phyloP scores from a whole-genome alignment of 2,113 vertebrate genomes.

The Steatornis caripensis region DNA sequence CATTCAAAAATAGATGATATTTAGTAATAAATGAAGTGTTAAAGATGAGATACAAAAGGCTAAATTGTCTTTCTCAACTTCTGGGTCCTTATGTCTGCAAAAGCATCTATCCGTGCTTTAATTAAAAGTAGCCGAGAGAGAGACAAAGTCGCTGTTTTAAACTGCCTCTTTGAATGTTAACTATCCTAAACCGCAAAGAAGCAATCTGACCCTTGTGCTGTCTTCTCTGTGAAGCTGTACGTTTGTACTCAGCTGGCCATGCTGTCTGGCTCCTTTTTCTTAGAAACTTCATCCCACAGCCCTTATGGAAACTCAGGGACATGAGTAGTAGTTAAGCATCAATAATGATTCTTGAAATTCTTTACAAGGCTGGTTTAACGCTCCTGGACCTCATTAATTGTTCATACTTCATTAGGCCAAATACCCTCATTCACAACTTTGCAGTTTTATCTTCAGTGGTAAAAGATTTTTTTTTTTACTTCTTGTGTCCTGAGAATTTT shows the following conservation, averaged over 20 bases:
- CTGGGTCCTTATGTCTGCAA: neutral
- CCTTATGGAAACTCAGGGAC: neutral
- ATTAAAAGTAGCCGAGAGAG: neutral
- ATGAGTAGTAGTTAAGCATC: neutral
- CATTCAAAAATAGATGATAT: constrained; percentile 42
- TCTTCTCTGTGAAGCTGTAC: neutral
- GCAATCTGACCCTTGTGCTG: neutral
- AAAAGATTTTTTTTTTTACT: neutral
- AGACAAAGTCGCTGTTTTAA: neutral
- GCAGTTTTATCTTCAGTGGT: neutral
- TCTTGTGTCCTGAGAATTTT: neutral
- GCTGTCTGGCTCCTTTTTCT: neutral
- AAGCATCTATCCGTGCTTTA: neutral
- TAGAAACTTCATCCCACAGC: neutral
- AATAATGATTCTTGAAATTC: constrained; percentile 17
- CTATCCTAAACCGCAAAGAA: neutral
- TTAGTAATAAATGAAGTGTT: constrained; percentile 67
- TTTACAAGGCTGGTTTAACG: neutral
- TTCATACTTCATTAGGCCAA: constrained; percentile 13
- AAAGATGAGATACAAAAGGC: constrained; percentile 33
- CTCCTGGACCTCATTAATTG: constrained; percentile 8
- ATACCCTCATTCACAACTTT: neutral
- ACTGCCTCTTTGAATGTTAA: neutral
- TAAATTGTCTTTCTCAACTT: constrained; percentile 28
- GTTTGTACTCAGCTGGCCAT: neutral